These are phyloP conservation scores for Desmodus rotundus DNA, from an alignment of 2,113 vertebrate species.

Conservation along the genomic window DNA sequence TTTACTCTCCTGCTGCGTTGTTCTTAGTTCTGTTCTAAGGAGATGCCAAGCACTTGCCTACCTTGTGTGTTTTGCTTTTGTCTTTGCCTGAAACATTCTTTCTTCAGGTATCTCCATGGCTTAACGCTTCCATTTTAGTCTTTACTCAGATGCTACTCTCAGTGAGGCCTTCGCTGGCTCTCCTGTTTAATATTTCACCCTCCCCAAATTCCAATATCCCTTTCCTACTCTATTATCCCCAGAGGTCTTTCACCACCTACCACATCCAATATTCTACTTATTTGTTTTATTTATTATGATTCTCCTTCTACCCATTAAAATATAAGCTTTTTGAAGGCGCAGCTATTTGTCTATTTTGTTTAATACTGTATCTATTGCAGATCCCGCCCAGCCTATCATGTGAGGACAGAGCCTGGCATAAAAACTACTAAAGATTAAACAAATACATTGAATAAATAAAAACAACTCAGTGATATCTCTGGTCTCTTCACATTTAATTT, in stretches of 20 bases:
- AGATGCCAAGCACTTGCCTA: background rate
- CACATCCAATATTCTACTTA: background rate
- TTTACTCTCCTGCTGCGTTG: background rate
- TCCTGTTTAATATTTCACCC: background rate
- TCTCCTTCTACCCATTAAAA: background rate
- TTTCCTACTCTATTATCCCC: background rate
- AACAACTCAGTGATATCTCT: background rate
- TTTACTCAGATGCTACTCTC: background rate
- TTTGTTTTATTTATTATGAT: background rate
- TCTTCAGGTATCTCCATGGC: background rate
- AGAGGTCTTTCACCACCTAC: background rate
- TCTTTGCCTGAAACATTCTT: background rate
- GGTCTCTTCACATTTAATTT: constrained; percentile 9
- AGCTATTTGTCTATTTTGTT: background rate
- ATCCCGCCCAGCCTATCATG: background rate
- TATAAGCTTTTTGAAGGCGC: background rate
- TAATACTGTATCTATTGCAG: background rate
- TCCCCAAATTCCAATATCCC: background rate
- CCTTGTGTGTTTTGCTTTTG: background rate
- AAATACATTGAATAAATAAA: constrained; percentile 1
- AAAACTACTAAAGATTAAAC: background rate
- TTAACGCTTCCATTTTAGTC: background rate
- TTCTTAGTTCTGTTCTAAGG: background rate
- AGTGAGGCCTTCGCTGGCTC: background rate
- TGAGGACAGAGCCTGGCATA: background rate